Evolutionary conservation across 1,140 invertebrate genomes (phyloP), one percentile per base, ranked within the genome.

Genomic region (Intoshia linei): DNA sequence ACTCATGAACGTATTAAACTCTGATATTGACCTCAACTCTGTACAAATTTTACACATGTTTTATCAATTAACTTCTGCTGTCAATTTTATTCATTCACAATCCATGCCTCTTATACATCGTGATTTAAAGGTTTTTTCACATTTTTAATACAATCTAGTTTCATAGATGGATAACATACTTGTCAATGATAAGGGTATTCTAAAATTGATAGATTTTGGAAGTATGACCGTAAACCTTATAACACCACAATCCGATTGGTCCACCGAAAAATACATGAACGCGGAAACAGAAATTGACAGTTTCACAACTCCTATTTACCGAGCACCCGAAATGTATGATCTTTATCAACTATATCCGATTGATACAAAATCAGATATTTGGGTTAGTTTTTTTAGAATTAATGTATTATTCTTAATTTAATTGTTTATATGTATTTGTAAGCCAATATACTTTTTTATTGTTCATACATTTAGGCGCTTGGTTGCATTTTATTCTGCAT

Each of bases 161-260:
- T 47, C 47, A 31, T 45, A 66, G 62, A 58, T 69, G 37, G 68
- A 69, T 54, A 77, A 74, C 51, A 51, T 73, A 30, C 54, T 83
- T 7, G 64, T 90, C 21, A 70, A 71, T 42, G 54, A 57, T 40
- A 66, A 73, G 48, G 76, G 78, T 42, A 65, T 67, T 43, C 68
- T 95, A 24, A 95, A 95, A 59, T 57, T 98, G 32, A 95, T 90
- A 63, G 90, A 98, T 62, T 95, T 98, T 68, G 90, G 90, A 1
- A 92, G 81, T 47, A 71, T 79, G 1, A 87, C 78, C 20, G 72
- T 68, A 15, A 70, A 78, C 49, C 63, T 71, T 23, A 73, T 71
- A 53, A 49, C 66, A 34, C 78, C 81, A 17, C 73, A 84, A 51
- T 63, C 70, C 18, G 68, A 70, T 24, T 95, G 87, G 87, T 73